phyloP scores from a whole-genome alignment of 64 coral and sea anemone genomes.

The Montipora cactus region DNA sequence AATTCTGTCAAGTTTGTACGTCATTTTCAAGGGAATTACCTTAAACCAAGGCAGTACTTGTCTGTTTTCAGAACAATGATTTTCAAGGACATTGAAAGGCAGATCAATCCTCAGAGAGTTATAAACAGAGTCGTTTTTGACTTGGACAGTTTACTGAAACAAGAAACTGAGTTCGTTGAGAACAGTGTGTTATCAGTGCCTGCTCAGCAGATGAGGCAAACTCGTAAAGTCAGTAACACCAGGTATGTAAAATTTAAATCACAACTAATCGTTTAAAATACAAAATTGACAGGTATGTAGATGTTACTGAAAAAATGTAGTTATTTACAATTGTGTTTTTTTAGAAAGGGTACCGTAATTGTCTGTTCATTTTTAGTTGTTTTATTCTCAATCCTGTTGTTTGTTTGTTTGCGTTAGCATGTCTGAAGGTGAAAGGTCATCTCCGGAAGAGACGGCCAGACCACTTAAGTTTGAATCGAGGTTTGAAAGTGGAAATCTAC shows the following conservation, averaged over 20 bases:
- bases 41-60: background rate
- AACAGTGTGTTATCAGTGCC: background rate
- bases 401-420: conserved; percentile 6
- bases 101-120: conserved; percentile 87
- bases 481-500: conserved; percentile 94
- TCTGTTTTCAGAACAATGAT: conserved; percentile 84
- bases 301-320: too few relatives aligned
- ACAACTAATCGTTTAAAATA: background rate
- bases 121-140: conserved; percentile 84
- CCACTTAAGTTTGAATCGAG: conserved; percentile 86
- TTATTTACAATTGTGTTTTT: too few relatives aligned
- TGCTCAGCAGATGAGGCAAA: conserved; percentile 2
- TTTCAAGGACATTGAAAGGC: conserved; percentile 86
- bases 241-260: conserved; percentile 14
- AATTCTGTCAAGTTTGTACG: too few relatives aligned
- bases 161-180: conserved; percentile 7
- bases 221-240: conserved; percentile 44
- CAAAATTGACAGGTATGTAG: background rate
- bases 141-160: conserved; percentile 61
- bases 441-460: conserved; percentile 66
- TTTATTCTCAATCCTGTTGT: too few relatives aligned
- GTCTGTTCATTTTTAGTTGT: background rate
- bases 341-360: too few relatives aligned
- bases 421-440: conserved; percentile 67
- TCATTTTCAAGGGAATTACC: too few relatives aligned